Percentiles rank a stretch among this genome's conserved stretches.
These are phyloP conservation scores for Scaeva pyrastri DNA, from an alignment of 2,888 invertebrate species.

Conservation along the genomic window DNA sequence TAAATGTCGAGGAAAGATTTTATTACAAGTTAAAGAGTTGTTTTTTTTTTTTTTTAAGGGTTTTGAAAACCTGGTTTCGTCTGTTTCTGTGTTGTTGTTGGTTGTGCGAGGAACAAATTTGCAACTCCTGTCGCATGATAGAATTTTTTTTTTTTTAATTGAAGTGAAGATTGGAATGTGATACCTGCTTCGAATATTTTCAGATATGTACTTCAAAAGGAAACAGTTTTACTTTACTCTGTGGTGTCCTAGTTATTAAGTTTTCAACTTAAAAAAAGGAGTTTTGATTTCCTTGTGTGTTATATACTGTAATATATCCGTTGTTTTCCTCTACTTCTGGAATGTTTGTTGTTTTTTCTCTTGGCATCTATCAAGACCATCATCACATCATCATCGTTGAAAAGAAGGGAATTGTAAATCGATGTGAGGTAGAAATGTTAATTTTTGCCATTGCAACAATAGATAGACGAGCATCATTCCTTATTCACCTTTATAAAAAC, in stretches of 20 bases:
- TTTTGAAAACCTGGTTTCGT: neutral
- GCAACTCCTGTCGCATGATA: slow-evolving; percentile 1
- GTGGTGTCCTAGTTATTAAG: neutral
- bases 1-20: neutral
- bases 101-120: slow-evolving; percentile 8
- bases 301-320: neutral
- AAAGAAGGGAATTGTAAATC: slow-evolving; percentile 26
- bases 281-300: slow-evolving; percentile 15
- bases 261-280: neutral
- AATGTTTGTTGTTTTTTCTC: slow-evolving; percentile 32
- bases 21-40: neutral
- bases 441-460: neutral
- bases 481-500: neutral
- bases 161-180: slow-evolving; percentile 35
- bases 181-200: slow-evolving; percentile 9
- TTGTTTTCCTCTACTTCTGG: slow-evolving; percentile 19
- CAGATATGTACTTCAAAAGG: neutral
- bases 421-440: slow-evolving; percentile 3
- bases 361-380: neutral
- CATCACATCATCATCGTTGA: neutral
- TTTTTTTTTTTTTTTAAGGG: neutral
- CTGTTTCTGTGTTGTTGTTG: neutral
- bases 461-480: neutral
- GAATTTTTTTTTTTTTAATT: slow-evolving; percentile 6
- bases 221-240: neutral